These are phyloP conservation scores for Drosophila seguyi DNA, from an alignment of 1,140 invertebrate genomes.

Conservation along the genomic window DNA sequence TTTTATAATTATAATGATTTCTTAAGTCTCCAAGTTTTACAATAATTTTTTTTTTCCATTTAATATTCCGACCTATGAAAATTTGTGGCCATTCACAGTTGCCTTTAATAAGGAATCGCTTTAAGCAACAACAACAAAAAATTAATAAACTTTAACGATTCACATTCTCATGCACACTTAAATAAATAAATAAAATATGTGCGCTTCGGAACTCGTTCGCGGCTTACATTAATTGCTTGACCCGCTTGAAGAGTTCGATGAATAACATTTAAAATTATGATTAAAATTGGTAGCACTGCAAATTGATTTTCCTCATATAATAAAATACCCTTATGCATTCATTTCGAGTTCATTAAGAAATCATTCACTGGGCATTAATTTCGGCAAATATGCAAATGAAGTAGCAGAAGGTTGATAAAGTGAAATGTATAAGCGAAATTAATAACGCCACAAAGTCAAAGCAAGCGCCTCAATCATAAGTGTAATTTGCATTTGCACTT, in stretches of 20 bases:
- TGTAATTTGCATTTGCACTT: constrained; percentile 47
- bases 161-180: not conserved
- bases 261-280: constrained; percentile 39
- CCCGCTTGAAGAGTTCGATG: constrained; percentile 25
- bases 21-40: not conserved
- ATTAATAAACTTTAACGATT: constrained; percentile 2
- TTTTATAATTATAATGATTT: not conserved
- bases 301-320: constrained; percentile 48
- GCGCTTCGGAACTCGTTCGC: constrained; percentile 13
- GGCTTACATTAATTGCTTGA: constrained; percentile 28
- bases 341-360: constrained; percentile 54
- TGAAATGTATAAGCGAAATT: constrained; percentile 24
- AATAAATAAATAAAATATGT: constrained; percentile 16
- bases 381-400: constrained; percentile 44
- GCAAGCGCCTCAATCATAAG: constrained; percentile 47
- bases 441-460: constrained; percentile 43
- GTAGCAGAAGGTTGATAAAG: constrained; percentile 15
- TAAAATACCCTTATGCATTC: constrained; percentile 44
- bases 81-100: not conserved
- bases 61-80: not conserved
- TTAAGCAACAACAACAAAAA: not conserved
- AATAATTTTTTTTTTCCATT: no score
- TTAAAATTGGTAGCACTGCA: constrained; percentile 38
- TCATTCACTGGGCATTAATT: constrained; percentile 60
- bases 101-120: not conserved